Base-by-base conservation (phyloP, 37 sponge, comb jelly and placozoan species). In the Mnemiopsis leidyi region DNA sequence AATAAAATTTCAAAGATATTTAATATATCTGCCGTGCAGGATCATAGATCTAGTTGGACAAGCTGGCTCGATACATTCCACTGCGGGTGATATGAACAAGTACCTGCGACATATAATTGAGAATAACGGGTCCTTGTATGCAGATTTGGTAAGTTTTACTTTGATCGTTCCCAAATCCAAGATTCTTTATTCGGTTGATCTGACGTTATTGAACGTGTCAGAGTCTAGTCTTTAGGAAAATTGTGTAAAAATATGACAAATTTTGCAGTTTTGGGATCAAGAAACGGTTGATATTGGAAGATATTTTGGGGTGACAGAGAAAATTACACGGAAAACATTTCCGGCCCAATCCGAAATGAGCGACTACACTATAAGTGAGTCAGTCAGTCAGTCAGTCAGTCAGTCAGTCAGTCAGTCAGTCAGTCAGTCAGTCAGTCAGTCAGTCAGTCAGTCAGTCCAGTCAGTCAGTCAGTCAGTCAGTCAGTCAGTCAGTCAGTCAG, bases 341-440 rank as follows among this genome's bases (percentile, higher is more conserved):
- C 73, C 73, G 3, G 79, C 61, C 40, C n/a, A 1, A 23, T 36
- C 90, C 7, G 18, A 18, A 23, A 28, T 40, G 61, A 39, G 35
- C 48, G 35, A 85, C 48, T 85, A 85, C 48, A 85, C 90, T 38
- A 38, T 85, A 38, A 40, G 90, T 85, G 32, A 82, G 82, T 35
- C 0, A 36, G 61, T 48, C 5, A 48, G 61, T 48, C 5, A 48
- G 61, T 5, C 9, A 48, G 61, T 48, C n/a, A n/a, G 61, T 48
- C 13, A 48, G 5, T 48, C 61, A 18, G 5, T 18, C 61, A 48
- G 61, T 48, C 9, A 48, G 61, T 48, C 5, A 18, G 61, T n/a
- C n/a, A n/a, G n/a, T n/a, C n/a, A n/a, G n/a, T n/a, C n/a, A n/a
- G n/a, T n/a, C n/a, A n/a, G n/a, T n/a, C n/a, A n/a, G n/a, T n/a